Evolutionary conservation across 2,888 invertebrate genomes (phyloP), one percentile per base, ranked within the genome.

Genomic region (Lymantria dispar): DNA sequence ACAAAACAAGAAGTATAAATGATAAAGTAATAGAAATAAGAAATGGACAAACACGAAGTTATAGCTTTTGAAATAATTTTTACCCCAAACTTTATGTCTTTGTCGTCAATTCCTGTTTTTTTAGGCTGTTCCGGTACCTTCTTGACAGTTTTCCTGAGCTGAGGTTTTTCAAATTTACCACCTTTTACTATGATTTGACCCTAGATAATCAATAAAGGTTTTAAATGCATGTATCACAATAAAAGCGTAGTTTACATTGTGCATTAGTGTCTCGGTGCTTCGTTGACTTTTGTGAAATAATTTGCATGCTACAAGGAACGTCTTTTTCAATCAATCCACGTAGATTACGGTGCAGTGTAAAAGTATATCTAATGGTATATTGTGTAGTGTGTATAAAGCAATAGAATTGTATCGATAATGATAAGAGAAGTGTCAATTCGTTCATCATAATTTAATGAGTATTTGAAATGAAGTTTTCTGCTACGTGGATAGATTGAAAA

Each of bases 111-210:
- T 51, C 68, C 72, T 58, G 84, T 81, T 63, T 78, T 83, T 78
- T 88, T 86, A 58, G 85, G 78, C 68, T 84, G 78, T 59, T 85
- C 85, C 64, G 77, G 73, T 52, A 78, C 71, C 75, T 83, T 87
- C 85, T 81, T 89, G 60, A 75, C 74, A 64, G 78, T 83, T 88
- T 86, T 92, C 87, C 88, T 91, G 64, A 90, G 87, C 62, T 87
- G 81, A 60, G 91, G 91, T 57, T 79, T 82, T 79, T 89, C 87
- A 58, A 91, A 90, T 84, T 80, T 91, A 80, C 90, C 90, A 71
- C 79, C 88, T 70, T 85, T 85, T 72, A 85, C 83, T 65, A 79
- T 67, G 75, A 90, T 74, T 74, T 87, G 89, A 62, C 82, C 89
- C 91, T 91, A 89, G 37, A 62, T 75, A 87, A 79, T 83, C 78